Base-by-base conservation (phyloP, 1,140 invertebrate genomes). In the Palaemon carinicauda region DNA sequence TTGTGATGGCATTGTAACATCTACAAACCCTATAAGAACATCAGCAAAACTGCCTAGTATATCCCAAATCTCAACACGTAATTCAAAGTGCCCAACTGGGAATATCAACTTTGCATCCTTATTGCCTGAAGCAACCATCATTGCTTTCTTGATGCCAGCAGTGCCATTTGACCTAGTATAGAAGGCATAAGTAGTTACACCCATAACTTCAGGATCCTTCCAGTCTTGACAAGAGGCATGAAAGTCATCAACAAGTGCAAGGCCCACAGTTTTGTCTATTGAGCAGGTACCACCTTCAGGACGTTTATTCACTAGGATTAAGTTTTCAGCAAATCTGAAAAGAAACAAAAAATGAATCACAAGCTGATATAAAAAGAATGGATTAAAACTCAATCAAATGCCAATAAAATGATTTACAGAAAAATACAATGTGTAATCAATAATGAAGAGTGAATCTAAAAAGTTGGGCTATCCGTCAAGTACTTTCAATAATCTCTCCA, bases 181-280 rank as follows among this genome's bases (percentile, higher is more conserved):
- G 27, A 74, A 82, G 80, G 71, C 24, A n/a, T 82, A 82, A n/a
- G 21, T 27, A 21, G 15, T 1, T 24, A 82, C 74, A 17, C 80
- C 80, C 24, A 74, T 53, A 21, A 53, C 31, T 31, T 82, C 80
- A 1, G 69, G 65, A 69, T 82, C 80, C 7, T 54, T 31, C 80
- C 80, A 82, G 69, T 82, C 24, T 14, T 27, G 5, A 27, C 80
- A 82, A 1, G n/a, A 15, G 19, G 50, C 29, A 12, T 19, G 7
- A n/a, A 41, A 51, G 4, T 0, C 50, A 33, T 74, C 65, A 3
- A 82, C 7, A 9, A 82, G 80, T 14, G 80, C 80, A 33, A 14
- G 24, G 14, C 65, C 41, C 24, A 14, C n/a, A 7, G 12, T 10
- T 4, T 9, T 29, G 10, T 15, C 21, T 19, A 82, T n/a, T 17